Evolutionary conservation across 2,888 invertebrate species (phyloP), one percentile per base, ranked within the genome.

Genomic region (Clunio marinus): DNA sequence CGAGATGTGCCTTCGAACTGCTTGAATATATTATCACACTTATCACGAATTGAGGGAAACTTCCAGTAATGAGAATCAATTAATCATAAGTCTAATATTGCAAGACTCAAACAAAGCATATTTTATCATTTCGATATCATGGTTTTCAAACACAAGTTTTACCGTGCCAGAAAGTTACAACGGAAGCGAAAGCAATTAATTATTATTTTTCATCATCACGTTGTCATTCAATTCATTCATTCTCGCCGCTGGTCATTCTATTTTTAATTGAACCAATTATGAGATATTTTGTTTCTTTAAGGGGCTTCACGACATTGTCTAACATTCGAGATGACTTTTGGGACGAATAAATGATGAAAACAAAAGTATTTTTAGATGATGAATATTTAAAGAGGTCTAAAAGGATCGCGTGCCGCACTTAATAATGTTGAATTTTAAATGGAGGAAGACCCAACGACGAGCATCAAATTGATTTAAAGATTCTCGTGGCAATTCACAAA

Each of bases 251-350:
- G 25, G 57, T 57, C 57, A 27, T n/a, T 25, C n/a, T 2, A 25
- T 2, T 57, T 57, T 57, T 57, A 57, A 57, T 57, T 57, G 57
- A 5, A 22, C 20, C 57, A 57, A 57, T 57, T 57, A 57, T 57
- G 27, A 41, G 41, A 24, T 22, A 7, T 32, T 32, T 57, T 57
- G 25, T n/a, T 25, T 57, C 57, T 15, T 24, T 17, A 51, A 20
- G 17, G 17, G 3, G 22, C 22, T 20, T 20, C 51, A 51, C 32
- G 10, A 32, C 32, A 7, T 32, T 32, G 32, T 4, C 32, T 32
- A 10, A 32, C 10, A 32, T n/a, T n/a, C n/a, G n/a, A n/a, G n/a
- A n/a, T 51, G 17, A n/a, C 17, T 51, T 51, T 13, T n/a, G 17
- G 7, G 51, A n/a, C 51, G 51, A 3, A 3, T 13, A 22, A 5